These are phyloP conservation scores for Apeira syringaria DNA, from an alignment of 2,888 invertebrate genomes.

Conservation along the genomic window DNA sequence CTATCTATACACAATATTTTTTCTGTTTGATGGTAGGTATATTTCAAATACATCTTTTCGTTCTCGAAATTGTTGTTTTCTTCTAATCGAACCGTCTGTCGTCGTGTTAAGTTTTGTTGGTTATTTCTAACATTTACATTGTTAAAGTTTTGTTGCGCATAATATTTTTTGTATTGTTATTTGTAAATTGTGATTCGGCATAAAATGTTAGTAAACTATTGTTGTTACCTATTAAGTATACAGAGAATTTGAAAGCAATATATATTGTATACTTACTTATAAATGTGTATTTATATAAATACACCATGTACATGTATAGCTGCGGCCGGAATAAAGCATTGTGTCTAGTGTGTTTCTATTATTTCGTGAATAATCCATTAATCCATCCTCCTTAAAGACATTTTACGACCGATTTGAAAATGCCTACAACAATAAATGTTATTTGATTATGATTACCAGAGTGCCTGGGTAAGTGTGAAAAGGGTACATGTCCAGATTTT, in stretches of 20 bases:
- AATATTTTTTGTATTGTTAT: conserved; percentile 15
- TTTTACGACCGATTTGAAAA: too few relatives aligned
- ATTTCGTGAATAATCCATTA: too few relatives aligned
- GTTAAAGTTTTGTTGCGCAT: conserved; percentile 6
- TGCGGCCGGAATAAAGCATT: background rate
- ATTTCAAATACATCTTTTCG: too few relatives aligned
- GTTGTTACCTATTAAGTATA: conserved; percentile 1
- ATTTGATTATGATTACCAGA: too few relatives aligned
- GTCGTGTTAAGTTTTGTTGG: conserved; percentile 4
- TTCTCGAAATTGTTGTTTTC: too few relatives aligned
- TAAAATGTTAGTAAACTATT: conserved; percentile 14
- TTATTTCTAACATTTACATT: conserved; percentile 10
- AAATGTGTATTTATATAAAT: background rate
- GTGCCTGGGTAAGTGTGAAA: too few relatives aligned
- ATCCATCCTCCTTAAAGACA: too few relatives aligned
- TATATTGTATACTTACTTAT: background rate
- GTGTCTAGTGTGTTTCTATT: background rate
- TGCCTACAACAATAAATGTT: too few relatives aligned
- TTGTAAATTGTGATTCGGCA: conserved; percentile 7
- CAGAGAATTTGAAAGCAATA: background rate
- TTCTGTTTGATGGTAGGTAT: too few relatives aligned
- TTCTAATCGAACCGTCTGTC: background rate
- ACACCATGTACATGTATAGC: background rate
- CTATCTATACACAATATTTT: too few relatives aligned
- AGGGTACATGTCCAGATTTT: too few relatives aligned